Base-by-base conservation (phyloP, 2,888 invertebrate species). In the Orchesella flavescens region DNA sequence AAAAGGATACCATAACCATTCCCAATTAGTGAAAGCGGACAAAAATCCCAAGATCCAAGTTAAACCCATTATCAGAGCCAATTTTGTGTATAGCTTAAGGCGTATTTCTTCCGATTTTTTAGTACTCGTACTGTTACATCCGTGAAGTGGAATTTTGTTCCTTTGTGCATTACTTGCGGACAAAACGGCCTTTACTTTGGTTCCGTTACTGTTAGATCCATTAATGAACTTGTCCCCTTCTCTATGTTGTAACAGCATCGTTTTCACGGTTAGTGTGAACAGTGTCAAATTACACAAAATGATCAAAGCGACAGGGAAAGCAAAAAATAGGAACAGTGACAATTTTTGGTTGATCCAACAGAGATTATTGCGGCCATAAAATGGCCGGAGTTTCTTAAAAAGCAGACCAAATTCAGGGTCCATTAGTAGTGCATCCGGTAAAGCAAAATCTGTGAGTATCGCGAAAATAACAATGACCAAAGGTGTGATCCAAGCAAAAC, bases 41-140 rank as follows among this genome's bases (percentile, higher is more conserved):
- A 91, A 66, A 85, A 91, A 90, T 0, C 90, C 91, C 15, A 90
- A 89, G 4, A 90, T 87, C 91, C 91, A 92, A 0, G 91, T 90
- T 9, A 91, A 86, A 0, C 91, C 91, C 90, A 91, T 90, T 4
- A 91, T 90, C 1, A 90, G 86, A 0, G 90, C 90, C 21, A 91
- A 86, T 76, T 90, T 90, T n/a, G 89, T 83, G 84, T 90, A 90
- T 53, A 90, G 81, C 21, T 89, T 87, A 24, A 90, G 88, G 4
- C 89, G 87, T 3, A 80, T 75, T 23, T 84, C 74, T 21, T 88
- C 85, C 7, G 77, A 66, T 43, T 79, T 75, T 34, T 84, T 84
- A 17, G 63, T 78, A 0, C 69, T 66, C 17, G 59, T 44, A 63
- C 81, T 82, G 46, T 75, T 78, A 43, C 72, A 63, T 0, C 55